These are phyloP conservation scores for Odiellus spinosus DNA, from an alignment of 2,888 invertebrate genomes.

Conservation along the genomic window DNA sequence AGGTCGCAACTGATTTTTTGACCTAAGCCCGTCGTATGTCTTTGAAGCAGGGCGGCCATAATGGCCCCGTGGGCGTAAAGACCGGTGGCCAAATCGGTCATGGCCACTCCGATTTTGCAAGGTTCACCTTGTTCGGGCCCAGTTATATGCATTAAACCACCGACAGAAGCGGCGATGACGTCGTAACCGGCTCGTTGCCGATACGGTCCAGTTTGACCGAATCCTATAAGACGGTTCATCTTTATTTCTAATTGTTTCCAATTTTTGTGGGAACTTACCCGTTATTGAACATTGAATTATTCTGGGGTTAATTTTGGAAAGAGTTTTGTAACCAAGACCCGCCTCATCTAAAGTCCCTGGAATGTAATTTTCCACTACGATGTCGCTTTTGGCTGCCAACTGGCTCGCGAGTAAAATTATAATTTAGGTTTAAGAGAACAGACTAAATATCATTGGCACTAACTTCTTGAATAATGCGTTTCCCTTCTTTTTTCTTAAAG, in stretches of 20 bases:
- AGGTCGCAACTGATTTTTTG: slow-evolving; percentile 88
- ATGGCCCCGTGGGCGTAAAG: slow-evolving; percentile 89
- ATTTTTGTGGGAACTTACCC: slow-evolving; percentile 38
- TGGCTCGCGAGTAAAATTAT: slow-evolving; percentile 38
- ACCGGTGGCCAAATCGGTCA: slow-evolving; percentile 84
- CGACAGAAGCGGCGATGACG: slow-evolving; percentile 82
- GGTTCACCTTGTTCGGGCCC: slow-evolving; percentile 69
- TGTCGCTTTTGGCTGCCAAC: slow-evolving; percentile 59
- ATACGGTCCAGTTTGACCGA: slow-evolving; percentile 75
- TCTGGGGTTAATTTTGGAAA: slow-evolving; percentile 51
- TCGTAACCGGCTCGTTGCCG: slow-evolving; percentile 80
- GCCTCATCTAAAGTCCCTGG: slow-evolving; percentile 66
- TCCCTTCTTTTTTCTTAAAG: neutral
- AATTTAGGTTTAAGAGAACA: neutral
- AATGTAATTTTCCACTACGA: slow-evolving; percentile 82
- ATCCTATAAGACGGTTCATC: slow-evolving; percentile 37
- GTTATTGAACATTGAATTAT: slow-evolving; percentile 86
- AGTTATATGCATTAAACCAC: slow-evolving; percentile 75
- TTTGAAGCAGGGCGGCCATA: slow-evolving; percentile 67
- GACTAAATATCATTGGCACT: neutral
- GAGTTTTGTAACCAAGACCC: slow-evolving; percentile 59
- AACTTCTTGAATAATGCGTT: slow-evolving; percentile 3
- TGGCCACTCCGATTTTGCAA: slow-evolving; percentile 77
- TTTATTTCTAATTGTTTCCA: neutral
- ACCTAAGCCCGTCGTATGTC: slow-evolving; percentile 58